These are phyloP conservation scores for Lepetodrilus schrolli DNA, from an alignment of 2,888 invertebrate species.

Conservation along the genomic window DNA sequence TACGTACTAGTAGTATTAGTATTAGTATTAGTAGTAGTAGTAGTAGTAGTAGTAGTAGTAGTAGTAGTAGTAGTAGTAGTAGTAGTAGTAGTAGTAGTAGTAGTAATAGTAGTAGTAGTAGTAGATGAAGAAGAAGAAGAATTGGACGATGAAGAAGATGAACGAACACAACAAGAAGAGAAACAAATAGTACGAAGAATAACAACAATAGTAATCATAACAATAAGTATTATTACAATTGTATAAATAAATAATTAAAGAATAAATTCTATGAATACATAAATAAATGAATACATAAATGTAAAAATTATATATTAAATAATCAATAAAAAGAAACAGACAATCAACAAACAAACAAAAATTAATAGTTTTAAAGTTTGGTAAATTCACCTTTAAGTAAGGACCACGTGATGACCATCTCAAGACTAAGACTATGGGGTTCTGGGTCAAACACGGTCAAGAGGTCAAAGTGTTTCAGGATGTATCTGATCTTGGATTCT, in stretches of 20 bases:
- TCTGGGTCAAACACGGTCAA: constrained; percentile 7
- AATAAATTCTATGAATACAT: not conserved
- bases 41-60: not conserved
- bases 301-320: not conserved
- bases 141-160: too few relatives aligned
- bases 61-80: not conserved
- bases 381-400: not conserved
- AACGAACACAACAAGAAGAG: too few relatives aligned
- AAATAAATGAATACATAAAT: not conserved
- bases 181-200: too few relatives aligned
- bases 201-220: too few relatives aligned
- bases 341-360: too few relatives aligned
- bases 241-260: too few relatives aligned
- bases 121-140: too few relatives aligned
- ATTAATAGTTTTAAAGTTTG: too few relatives aligned
- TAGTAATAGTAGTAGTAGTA: not conserved
- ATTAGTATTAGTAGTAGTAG: not conserved
- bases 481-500: not conserved
- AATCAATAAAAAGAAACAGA: not conserved
- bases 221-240: too few relatives aligned
- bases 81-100: not conserved
- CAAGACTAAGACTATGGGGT: not conserved
- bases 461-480: not conserved
- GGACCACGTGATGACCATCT: not conserved
- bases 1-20: not conserved